Base-by-base conservation (phyloP, 2,113 vertebrate genomes). In the Ammodramus savannarum region DNA sequence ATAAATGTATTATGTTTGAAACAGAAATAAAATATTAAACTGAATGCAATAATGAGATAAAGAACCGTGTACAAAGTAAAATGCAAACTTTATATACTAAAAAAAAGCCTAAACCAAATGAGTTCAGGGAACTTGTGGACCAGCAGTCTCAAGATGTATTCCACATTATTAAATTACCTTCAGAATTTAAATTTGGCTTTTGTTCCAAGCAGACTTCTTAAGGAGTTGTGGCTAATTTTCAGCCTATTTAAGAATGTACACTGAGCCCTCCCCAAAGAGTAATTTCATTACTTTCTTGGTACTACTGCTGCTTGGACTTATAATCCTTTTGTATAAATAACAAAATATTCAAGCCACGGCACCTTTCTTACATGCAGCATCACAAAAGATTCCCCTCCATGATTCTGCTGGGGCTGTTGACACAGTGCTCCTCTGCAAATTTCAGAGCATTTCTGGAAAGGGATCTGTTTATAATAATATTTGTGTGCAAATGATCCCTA, bases 241-340 rank as follows among this genome's bases (percentile, higher is more conserved):
- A 93, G 4, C 59, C 43, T 95, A 72, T 85, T 96, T 90, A 91
- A 91, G 57, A 95, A 67, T 82, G 91, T 86, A 78, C 89, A 81
- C 91, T 68, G 90, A 95, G 71, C 59, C 78, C 25, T 98, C 95
- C 97, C 96, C 39, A 74, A 92, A 89, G 96, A 95, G 83, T 63
- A 75, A 93, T 97, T 97, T 90, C 63, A 89, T 97, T 97, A 97
- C 96, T 96, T 97, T 58, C 83, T 89, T 62, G 52, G 77, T 87
- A 58, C 49, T 93, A 65, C 90, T 91, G 61, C 76, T 94, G 36
- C 75, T 93, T 89, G 63, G 83, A 83, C 31, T 88, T 83, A 44
- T 76, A 95, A 96, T 96, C 85, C 67, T 69, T 92, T 81, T 41
- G 65, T 90, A 95, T 51, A 91, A 93, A 93, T 92, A 78, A 79